These are phyloP conservation scores for Lepidurus apus DNA, from an alignment of 1,140 invertebrate species.

Conservation along the genomic window DNA sequence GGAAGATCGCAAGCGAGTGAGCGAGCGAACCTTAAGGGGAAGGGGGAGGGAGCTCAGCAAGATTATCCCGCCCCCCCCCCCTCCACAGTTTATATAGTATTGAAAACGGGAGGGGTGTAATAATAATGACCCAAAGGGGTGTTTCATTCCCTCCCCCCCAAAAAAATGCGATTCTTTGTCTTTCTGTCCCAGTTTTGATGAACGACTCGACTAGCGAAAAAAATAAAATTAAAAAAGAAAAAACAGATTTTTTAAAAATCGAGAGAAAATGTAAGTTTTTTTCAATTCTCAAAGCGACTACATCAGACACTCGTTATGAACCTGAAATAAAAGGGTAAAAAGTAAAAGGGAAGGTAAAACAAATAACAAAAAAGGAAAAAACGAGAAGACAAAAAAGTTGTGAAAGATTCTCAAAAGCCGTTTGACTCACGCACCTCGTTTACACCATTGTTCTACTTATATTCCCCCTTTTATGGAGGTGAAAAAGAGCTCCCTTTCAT, in stretches of 20 bases:
- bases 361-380: background rate
- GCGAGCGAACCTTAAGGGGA: background rate
- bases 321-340: background rate
- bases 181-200: background rate
- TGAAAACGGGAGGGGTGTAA: no score
- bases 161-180: background rate
- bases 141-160: background rate
- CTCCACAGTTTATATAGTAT: background rate
- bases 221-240: no score
- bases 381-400: background rate
- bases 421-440: background rate
- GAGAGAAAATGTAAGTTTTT: no score
- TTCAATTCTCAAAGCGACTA: background rate
- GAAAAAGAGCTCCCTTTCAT: constrained; percentile 2
- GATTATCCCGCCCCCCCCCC: background rate
- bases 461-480: background rate
- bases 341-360: background rate
- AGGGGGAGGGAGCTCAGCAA: background rate
- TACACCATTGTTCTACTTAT: background rate
- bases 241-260: no score
- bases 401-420: background rate
- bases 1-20: background rate
- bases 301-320: background rate
- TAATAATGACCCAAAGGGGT: no score
- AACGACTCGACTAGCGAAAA: no score